Conservation (phyloP, 2,113 vertebrate genomes). For the Asarcornis scutulata region DNA sequence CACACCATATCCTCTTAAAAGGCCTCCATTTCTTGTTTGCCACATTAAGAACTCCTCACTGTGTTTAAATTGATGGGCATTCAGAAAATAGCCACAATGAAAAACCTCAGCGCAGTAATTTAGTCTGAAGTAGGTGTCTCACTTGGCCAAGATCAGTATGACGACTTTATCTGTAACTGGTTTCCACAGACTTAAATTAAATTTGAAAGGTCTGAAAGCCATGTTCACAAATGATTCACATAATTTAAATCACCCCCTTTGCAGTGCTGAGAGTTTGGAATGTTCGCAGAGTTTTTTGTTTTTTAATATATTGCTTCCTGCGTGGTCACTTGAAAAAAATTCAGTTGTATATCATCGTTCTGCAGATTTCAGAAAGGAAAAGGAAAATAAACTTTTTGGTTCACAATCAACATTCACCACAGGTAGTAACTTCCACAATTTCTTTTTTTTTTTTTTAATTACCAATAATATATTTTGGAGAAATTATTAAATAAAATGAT, state of each 20-base stretch:
- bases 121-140: background rate
- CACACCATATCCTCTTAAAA: background rate
- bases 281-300: background rate
- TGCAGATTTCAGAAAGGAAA: background rate
- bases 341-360: background rate
- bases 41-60: background rate
- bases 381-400: background rate
- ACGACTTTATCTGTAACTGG: background rate
- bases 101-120: background rate
- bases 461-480: background rate
- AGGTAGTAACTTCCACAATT: background rate
- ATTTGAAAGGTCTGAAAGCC: background rate
- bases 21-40: background rate
- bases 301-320: constrained; percentile 53
- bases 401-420: background rate
- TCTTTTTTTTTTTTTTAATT: background rate
- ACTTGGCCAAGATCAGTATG: background rate
- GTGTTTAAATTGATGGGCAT: background rate
- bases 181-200: constrained; percentile 5
- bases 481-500: background rate
- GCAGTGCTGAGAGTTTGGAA: background rate
- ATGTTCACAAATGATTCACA: background rate
- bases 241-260: constrained; percentile 8
- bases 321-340: background rate
- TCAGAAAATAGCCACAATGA: background rate